These are phyloP conservation scores for Epistrophella euchroma DNA, from an alignment of 2,888 invertebrate species.

Conservation along the genomic window DNA sequence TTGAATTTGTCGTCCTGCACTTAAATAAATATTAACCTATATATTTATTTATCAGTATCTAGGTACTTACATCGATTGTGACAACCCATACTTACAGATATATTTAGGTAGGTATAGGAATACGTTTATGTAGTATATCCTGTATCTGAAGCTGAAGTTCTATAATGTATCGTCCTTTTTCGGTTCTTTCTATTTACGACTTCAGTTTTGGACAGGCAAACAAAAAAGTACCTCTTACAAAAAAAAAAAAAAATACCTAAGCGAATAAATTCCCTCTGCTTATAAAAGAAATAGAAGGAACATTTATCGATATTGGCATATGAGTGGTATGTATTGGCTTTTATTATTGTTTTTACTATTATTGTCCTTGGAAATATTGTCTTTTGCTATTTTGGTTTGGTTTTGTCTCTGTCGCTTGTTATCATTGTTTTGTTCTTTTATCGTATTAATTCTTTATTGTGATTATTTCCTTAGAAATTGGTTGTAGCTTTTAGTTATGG, in stretches of 20 bases:
- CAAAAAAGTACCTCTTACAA: background rate
- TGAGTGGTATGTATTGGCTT: conserved; percentile 60
- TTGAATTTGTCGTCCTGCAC: conserved; percentile 37
- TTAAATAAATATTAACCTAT: conserved; percentile 33
- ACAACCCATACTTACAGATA: conserved; percentile 8
- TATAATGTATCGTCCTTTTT: conserved; percentile 8
- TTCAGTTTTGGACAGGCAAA: conserved; percentile 27
- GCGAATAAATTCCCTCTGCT: conserved; percentile 33
- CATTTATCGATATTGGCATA: conserved; percentile 70
- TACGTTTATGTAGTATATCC: too few relatives aligned
- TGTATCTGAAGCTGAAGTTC: background rate
- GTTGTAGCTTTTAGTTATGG: conserved; percentile 32
- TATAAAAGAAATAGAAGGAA: conserved; percentile 18
- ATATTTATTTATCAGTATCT: conserved; percentile 21
- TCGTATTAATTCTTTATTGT: conserved; percentile 53
- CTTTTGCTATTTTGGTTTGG: conserved; percentile 15
- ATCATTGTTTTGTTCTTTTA: conserved; percentile 18
- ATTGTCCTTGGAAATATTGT: conserved; percentile 58
- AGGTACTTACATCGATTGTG: conserved; percentile 45
- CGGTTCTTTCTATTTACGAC: conserved; percentile 38
- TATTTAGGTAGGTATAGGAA: background rate
- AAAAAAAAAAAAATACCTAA: background rate
- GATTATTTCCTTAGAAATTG: conserved; percentile 46
- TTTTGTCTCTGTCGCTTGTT: conserved; percentile 16
- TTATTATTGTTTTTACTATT: conserved; percentile 63